Percentiles rank a stretch among this genome's conserved stretches.
phyloP scores from a whole-genome alignment of 53 echinoderm and acorn worm species.

The Mesocentrotus franciscanus region DNA sequence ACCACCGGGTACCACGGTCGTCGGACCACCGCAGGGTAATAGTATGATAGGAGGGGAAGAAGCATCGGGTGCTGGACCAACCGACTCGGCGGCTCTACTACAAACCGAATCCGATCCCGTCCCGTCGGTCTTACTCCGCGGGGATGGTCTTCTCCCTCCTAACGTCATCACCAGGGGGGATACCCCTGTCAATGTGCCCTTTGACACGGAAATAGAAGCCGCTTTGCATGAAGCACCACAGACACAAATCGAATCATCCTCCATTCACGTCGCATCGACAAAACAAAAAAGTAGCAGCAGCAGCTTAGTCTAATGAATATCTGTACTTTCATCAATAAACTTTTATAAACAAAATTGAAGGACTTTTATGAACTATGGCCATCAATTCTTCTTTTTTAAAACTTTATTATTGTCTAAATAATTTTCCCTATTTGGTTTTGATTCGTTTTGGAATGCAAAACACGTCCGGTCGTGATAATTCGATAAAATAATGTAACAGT shows the following conservation, averaged over 20 bases:
- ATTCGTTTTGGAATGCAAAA: not conserved
- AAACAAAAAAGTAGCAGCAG: conserved; percentile 22
- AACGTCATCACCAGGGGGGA: conserved; percentile 32
- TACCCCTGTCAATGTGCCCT: conserved; percentile 37
- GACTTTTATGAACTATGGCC: not conserved
- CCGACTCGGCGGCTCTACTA: not conserved
- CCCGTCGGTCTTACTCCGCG: conserved; percentile 25
- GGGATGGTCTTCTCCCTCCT: conserved; percentile 40
- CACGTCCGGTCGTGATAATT: no score
- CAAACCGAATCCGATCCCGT: not conserved
- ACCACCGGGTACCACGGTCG: conserved; percentile 56
- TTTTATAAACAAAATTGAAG: not conserved
- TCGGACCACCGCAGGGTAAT: conserved; percentile 67
- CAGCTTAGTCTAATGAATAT: conserved; percentile 18
- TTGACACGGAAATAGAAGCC: conserved; percentile 43
- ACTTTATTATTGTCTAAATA: not conserved
- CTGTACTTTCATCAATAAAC: conserved; percentile 2
- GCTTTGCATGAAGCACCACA: conserved; percentile 29
- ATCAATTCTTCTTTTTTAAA: not conserved
- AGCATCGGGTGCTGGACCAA: conserved; percentile 47
- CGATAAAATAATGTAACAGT: no score
- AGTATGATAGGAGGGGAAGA: conserved; percentile 4
- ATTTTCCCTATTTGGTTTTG: not conserved
- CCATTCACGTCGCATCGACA: not conserved
- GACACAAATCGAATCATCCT: conserved; percentile 8